A percentile compares a stretch with the other conserved stretches of the same genome.
phyloP scores from a whole-genome alignment of 2,113 vertebrate species.

The Pagrus major region DNA sequence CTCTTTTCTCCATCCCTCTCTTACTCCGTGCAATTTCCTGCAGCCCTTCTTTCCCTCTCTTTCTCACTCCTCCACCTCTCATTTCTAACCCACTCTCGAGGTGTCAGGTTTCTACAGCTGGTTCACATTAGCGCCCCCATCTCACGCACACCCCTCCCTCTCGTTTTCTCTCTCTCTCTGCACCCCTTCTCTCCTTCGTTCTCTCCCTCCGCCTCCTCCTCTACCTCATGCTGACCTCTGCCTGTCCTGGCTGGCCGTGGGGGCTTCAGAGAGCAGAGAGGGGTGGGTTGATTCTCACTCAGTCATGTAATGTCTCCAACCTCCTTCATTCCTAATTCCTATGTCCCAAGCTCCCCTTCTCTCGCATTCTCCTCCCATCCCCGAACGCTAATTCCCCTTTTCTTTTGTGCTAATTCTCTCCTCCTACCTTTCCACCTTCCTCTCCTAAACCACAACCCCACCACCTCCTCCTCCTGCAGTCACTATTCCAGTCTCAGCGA shows the following conservation, averaged over 20 bases:
- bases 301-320: slow-evolving; percentile 48
- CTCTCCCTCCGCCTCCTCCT: slow-evolving; percentile 40
- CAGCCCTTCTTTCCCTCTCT: slow-evolving; percentile 67
- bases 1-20: slow-evolving; percentile 57
- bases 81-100: slow-evolving; percentile 68
- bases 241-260: slow-evolving; percentile 60
- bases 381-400: slow-evolving; percentile 22
- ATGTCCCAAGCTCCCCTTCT: slow-evolving; percentile 6
- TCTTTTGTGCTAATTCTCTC: slow-evolving; percentile 29
- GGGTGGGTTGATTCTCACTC: slow-evolving; percentile 53
- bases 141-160: slow-evolving; percentile 45
- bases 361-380: slow-evolving; percentile 14
- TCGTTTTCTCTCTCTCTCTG: slow-evolving; percentile 21
- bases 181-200: slow-evolving; percentile 28
- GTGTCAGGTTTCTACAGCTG: slow-evolving; percentile 88
- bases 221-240: slow-evolving; percentile 80
- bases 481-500: slow-evolving; percentile 57
- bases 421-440: slow-evolving; percentile 34
- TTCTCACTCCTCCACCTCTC: slow-evolving; percentile 77
- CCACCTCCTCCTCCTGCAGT: slow-evolving; percentile 30
- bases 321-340: slow-evolving; percentile 41
- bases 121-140: slow-evolving; percentile 83
- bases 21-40: slow-evolving; percentile 57
- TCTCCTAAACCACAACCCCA: slow-evolving; percentile 22
- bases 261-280: slow-evolving; percentile 60